Evolutionary conservation across 2,113 vertebrate species (phyloP).

Genomic region (Gavia stellata): DNA sequence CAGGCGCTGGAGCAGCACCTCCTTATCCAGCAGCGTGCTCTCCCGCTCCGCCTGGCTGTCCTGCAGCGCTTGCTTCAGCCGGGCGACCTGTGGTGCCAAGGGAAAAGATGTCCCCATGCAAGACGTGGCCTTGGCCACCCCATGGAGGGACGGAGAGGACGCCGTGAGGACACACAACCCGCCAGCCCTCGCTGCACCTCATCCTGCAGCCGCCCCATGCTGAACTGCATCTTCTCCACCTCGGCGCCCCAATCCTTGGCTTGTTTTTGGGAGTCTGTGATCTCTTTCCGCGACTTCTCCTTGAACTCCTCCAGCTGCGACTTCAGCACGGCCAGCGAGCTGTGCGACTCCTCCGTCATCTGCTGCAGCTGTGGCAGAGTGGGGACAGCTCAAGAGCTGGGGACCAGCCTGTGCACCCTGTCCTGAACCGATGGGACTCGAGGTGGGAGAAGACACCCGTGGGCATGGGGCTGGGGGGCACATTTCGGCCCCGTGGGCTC

Average conservation of each 20-base stretch:
- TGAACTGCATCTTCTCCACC: conserved; percentile 76
- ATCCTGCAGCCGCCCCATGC: conserved; percentile 80
- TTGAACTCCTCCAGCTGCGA: conserved; percentile 88
- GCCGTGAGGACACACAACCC: accelerated
- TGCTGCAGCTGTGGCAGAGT: conserved; percentile 75
- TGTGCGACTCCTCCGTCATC: conserved; percentile 73
- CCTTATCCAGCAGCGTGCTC: conserved; percentile 81
- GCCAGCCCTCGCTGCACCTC: conserved; percentile 72
- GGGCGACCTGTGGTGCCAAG: conserved; percentile 64
- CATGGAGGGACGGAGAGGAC: accelerated
- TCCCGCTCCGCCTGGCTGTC: conserved; percentile 81
- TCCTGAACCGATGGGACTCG: neutral
- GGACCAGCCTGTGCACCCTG: neutral
- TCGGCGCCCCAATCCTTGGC: conserved; percentile 80
- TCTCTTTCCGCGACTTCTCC: conserved; percentile 84
- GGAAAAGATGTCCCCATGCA: accelerated
- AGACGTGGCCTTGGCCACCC: accelerated
- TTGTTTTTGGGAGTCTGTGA: conserved; percentile 82
- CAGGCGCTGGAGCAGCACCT: conserved; percentile 85
- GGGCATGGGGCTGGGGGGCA: neutral
- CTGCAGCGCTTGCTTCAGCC: conserved; percentile 83
- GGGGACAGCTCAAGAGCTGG: neutral
- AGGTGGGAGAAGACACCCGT: neutral
- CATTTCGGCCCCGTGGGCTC: neutral
- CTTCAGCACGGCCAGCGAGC: conserved; percentile 71